These are phyloP conservation scores for Tetramorium simillimum DNA, from an alignment of 1,140 invertebrate species.

Conservation along the genomic window DNA sequence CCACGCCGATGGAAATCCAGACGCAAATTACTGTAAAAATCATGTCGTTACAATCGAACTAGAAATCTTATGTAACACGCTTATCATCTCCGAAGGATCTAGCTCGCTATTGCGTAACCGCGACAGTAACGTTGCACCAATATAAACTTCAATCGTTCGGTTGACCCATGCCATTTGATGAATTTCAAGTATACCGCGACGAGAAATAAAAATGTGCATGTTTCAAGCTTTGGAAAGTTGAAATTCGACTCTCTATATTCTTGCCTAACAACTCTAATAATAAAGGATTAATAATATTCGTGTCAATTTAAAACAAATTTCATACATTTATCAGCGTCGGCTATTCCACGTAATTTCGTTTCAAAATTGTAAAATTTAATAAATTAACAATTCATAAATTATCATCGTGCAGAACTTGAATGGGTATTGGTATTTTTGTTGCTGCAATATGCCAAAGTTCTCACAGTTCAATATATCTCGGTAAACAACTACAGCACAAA, in stretches of 20 bases:
- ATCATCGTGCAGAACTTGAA: neutral
- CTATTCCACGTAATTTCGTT: neutral
- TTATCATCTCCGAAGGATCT: slow-evolving; percentile 42
- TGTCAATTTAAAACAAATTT: neutral
- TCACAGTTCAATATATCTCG: neutral
- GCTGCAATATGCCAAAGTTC: neutral
- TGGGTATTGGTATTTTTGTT: neutral
- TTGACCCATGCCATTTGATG: slow-evolving; percentile 1
- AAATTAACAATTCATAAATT: neutral
- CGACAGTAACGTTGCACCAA: neutral
- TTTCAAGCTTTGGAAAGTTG: neutral
- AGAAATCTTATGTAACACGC: slow-evolving; percentile 44
- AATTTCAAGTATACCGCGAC: neutral
- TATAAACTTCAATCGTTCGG: neutral
- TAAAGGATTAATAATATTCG: neutral
- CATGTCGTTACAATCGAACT: neutral
- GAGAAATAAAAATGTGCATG: neutral
- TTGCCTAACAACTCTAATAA: neutral
- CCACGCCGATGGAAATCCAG: neutral
- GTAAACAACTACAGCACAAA: neutral
- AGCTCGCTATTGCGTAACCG: slow-evolving; percentile 25
- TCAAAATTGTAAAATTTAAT: neutral
- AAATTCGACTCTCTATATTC: neutral
- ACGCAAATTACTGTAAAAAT: slow-evolving; percentile 21
- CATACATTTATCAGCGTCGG: neutral